Conservation (phyloP, 2,888 invertebrate genomes). For the Sabatieria punctata region DNA sequence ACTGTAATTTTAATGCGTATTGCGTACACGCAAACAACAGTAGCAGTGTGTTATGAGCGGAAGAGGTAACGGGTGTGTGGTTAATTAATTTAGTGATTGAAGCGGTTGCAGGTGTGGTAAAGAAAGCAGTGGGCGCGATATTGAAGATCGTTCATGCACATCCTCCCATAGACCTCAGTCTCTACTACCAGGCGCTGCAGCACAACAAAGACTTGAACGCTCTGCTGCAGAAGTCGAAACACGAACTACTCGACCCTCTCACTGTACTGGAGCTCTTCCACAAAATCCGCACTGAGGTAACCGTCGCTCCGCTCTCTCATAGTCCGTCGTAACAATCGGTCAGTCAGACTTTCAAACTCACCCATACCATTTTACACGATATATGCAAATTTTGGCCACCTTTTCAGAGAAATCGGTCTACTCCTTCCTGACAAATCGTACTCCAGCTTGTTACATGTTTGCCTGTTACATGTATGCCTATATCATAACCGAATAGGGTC, state of each 20-base stretch:
- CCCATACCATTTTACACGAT: no score
- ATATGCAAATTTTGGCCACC: no score
- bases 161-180: constrained; percentile 13
- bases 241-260: constrained; percentile 47
- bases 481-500: no score
- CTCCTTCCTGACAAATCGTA: no score
- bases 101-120: constrained; percentile 24
- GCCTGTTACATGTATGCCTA: no score
- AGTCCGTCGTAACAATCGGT: not conserved
- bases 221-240: constrained; percentile 43
- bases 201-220: constrained; percentile 62
- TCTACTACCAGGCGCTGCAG: constrained; percentile 46
- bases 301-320: not conserved
- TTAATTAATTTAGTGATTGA: no score
- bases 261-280: constrained; percentile 57
- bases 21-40: no score
- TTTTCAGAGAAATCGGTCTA: no score
- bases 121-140: constrained; percentile 28
- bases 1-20: no score
- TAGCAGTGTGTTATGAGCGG: no score
- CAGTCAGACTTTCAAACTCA: no score
- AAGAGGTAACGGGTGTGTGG: not conserved
- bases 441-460: no score
- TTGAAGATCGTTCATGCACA: constrained; percentile 27
- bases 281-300: constrained; percentile 49